A percentile compares a stretch with the other conserved stretches of the same genome.
These are phyloP conservation scores for Hipposideros armiger DNA, from an alignment of 2,113 vertebrate species.

Conservation along the genomic window DNA sequence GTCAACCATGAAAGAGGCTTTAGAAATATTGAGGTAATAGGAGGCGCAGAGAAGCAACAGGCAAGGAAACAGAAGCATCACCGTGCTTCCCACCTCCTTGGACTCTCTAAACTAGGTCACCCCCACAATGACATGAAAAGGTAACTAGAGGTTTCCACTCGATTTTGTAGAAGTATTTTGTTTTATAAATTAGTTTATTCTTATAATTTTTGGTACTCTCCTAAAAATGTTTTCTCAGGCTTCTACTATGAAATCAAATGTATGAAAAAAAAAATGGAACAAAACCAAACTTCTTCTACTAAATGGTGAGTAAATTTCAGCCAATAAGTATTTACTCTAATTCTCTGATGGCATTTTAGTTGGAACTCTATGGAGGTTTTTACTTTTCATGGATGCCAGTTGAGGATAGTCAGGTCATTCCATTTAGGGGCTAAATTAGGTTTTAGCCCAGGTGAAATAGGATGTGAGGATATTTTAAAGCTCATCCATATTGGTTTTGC, in stretches of 20 bases:
- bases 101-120: background rate
- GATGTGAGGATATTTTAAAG: background rate
- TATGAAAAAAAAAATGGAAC: background rate
- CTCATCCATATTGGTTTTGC: constrained; percentile 67
- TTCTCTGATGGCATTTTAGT: background rate
- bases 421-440: constrained; percentile 57
- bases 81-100: background rate
- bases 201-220: background rate
- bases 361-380: background rate
- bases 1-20: constrained; percentile 33
- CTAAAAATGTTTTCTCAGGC: background rate
- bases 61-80: background rate
- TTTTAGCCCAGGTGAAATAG: constrained; percentile 69
- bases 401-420: constrained; percentile 46
- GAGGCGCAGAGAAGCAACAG: background rate
- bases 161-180: background rate
- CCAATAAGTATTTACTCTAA: background rate
- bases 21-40: background rate
- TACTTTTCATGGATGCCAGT: background rate
- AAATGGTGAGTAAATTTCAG: background rate
- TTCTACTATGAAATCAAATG: background rate
- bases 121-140: background rate
- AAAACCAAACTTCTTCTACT: background rate
- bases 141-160: background rate
- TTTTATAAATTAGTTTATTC: background rate